Base-by-base conservation (phyloP, 2,888 invertebrate genomes). In the Nephrocerus scutellatus region DNA sequence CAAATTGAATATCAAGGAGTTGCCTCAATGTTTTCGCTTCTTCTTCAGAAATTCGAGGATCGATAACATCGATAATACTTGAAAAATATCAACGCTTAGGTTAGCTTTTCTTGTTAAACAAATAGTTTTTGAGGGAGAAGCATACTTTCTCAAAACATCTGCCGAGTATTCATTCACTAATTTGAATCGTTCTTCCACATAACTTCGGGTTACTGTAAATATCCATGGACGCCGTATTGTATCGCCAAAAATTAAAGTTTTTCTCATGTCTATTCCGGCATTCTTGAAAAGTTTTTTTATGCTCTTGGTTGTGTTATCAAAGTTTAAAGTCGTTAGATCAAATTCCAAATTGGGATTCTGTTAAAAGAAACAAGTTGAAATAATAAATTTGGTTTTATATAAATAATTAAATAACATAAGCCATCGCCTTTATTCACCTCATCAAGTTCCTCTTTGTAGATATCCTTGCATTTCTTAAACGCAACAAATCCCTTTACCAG, bases 171-270 rank as follows among this genome's bases (percentile, higher is more conserved):
- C 37, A 39, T 57, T 62, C 0, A 58, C 48, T 2, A 43, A 39
- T 7, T 12, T 28, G 4, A 65, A 22, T 19, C 62, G 52, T 19
- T 58, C 49, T 30, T 50, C 39, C 0, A 67, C 35, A 39, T 62
- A 66, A 4, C 49, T 45, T 1, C 45, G 48, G 3, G 55, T 59
- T 31, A 67, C 63, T 8, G 50, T 54, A 53, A 62, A 60, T 7
- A 53, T 52, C 48, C 58, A 59, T 9, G 57, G 64, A 3, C 59
- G 54, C 3, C 58, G 59, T 15, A 50, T 44, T 21, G 57, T 54
- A 25, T 63, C 62, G 2, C 62, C 64, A 43, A 67, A 62, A 12
- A 67, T 44, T 10, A 66, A 43, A 1, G 60, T 63, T 6, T 49
- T 43, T 3, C 54, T 49, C 21, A 50, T 39, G 47, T 66, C 59